Conservation (phyloP, 1,140 invertebrate genomes). For the Holcopasites calliopsidis region DNA sequence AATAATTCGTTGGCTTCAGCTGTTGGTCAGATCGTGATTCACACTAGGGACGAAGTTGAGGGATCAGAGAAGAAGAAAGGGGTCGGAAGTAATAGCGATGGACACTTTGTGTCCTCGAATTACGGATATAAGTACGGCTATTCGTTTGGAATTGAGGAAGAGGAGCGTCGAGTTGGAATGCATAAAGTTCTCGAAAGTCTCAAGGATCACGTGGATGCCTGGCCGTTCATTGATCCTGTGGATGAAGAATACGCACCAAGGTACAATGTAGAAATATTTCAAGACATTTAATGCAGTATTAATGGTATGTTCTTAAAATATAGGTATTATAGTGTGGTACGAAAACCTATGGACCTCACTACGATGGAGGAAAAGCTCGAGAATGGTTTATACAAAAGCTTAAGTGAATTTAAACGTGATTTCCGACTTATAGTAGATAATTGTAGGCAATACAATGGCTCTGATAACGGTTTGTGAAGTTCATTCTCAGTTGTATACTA, state of each 20-base stretch:
- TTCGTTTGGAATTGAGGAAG: slow-evolving; percentile 81
- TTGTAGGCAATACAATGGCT: slow-evolving; percentile 94
- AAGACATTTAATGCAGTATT: too few relatives aligned
- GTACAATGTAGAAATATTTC: slow-evolving; percentile 79
- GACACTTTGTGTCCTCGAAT: slow-evolving; percentile 70
- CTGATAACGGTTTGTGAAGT: slow-evolving; percentile 87
- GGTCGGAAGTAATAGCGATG: slow-evolving; percentile 59
- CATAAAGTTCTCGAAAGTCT: slow-evolving; percentile 92
- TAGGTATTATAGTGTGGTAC: slow-evolving; percentile 79
- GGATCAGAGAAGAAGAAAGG: slow-evolving; percentile 71
- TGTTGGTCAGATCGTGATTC: slow-evolving; percentile 90
- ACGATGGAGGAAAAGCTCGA: slow-evolving; percentile 94
- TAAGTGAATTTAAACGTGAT: slow-evolving; percentile 90
- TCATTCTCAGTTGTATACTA: neutral
- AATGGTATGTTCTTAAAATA: too few relatives aligned
- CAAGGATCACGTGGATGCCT: slow-evolving; percentile 92
- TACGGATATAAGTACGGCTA: slow-evolving; percentile 73
- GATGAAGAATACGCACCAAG: slow-evolving; percentile 95
- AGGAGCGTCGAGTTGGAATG: slow-evolving; percentile 92
- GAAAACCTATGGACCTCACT: slow-evolving; percentile 91
- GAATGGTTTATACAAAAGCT: slow-evolving; percentile 87
- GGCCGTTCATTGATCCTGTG: slow-evolving; percentile 95
- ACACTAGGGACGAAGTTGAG: slow-evolving; percentile 76
- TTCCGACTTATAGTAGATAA: slow-evolving; percentile 95
- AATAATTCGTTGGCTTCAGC: slow-evolving; percentile 92